Conservation (phyloP, 2,888 invertebrate species). For the Hirtodrosophila alboralis region DNA sequence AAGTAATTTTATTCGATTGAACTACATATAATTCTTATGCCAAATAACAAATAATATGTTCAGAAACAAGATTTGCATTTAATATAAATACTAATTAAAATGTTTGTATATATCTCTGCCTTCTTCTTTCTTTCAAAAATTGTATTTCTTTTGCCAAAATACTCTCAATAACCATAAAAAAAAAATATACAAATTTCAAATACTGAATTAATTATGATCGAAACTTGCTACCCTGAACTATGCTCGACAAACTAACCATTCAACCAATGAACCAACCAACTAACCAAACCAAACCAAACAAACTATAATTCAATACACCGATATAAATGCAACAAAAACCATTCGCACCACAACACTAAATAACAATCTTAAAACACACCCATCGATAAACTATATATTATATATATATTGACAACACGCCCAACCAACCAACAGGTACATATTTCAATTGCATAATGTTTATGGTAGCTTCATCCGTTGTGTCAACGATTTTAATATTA, state of each 20-base stretch:
- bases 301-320: slow-evolving; percentile 35
- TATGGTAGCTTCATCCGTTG: slow-evolving; percentile 99
- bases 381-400: slow-evolving; percentile 46
- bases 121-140: slow-evolving; percentile 68
- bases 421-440: slow-evolving; percentile 88
- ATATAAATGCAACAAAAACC: slow-evolving; percentile 39
- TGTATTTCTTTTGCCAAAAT: slow-evolving; percentile 59
- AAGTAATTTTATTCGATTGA: slow-evolving; percentile 29
- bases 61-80: slow-evolving; percentile 54
- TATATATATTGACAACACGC: slow-evolving; percentile 79
- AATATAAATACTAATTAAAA: slow-evolving; percentile 67
- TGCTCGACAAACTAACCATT: slow-evolving; percentile 55
- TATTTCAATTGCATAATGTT: slow-evolving; percentile 99
- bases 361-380: slow-evolving; percentile 35
- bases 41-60: slow-evolving; percentile 20
- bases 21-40: slow-evolving; percentile 39
- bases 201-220: slow-evolving; percentile 67
- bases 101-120: slow-evolving; percentile 78
- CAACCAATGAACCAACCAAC: slow-evolving; percentile 13
- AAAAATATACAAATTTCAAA: slow-evolving; percentile 43
- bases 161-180: slow-evolving; percentile 42
- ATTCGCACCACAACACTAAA: slow-evolving; percentile 50
- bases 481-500: slow-evolving; percentile 98
- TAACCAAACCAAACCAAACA: slow-evolving; percentile 29
- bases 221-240: slow-evolving; percentile 75